Base-by-base conservation (phyloP, 1,140 invertebrate species). In the Drosophila teissieri region DNA sequence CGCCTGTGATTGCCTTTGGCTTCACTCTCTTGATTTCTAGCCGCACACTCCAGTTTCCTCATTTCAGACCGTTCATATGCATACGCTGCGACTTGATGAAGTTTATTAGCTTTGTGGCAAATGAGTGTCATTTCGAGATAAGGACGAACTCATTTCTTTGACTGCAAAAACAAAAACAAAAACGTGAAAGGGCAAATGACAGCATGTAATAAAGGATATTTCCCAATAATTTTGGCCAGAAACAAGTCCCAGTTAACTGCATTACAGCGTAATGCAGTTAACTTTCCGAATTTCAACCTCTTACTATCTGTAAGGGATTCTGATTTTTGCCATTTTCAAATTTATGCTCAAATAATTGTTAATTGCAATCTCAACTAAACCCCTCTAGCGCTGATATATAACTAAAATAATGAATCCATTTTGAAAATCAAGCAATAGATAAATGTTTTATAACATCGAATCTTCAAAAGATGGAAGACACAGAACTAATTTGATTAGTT, bases 1-100 rank as follows among this genome's bases (percentile, higher is more conserved):
- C 70, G 72, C 62, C 61, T 83, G 77, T 88, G 83, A 88, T 88
- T 88, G 83, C 65, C 79, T 80, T 64, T 63, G 61, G 44, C 64
- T 67, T 73, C 42, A 61, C 44, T 22, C 37, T 37, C 37, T 39
- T 39, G 37, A 39, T 14, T 39, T 39, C 37, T 31, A 31, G 49
- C 22, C 51, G 39, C 60, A 19, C 42, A n/a, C 53, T 36, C 24
- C 42, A 31, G 14, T 40, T 2, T 14, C n/a, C 6, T 31, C 3
- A 24, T n/a, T 51, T 3, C n/a, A 10, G 12, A 5, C 11, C 10
- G 68, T 14, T 36, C 36, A 34, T 63, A 36, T 44, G 17, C 60
- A 62, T 15, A 39, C 22, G 17, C 11, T 22, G 10, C 11, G 34
- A 42, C 17, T 44, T 12, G 36, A 48, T 19, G 24, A 57, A 24